Conservation (phyloP, 2,113 vertebrate genomes). For the Mesitornis unicolor region DNA sequence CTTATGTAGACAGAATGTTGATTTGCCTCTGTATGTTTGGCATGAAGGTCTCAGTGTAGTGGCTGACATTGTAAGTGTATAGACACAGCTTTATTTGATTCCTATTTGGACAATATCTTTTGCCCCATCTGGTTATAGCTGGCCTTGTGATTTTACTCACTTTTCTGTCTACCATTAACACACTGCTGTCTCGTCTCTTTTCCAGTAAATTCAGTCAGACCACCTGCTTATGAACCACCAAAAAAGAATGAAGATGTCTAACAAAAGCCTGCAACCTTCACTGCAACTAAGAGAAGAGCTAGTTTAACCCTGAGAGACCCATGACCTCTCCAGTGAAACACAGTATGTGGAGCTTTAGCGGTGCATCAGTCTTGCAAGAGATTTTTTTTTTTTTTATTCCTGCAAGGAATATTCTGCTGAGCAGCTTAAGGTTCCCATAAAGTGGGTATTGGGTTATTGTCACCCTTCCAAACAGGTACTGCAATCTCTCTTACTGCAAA, state of each 20-base stretch:
- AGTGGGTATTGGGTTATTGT: background rate
- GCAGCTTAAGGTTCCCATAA: background rate
- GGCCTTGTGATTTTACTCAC: background rate
- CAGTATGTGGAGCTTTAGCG: background rate
- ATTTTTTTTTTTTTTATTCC: background rate
- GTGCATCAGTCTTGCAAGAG: background rate
- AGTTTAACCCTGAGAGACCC: background rate
- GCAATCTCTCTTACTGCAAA: background rate
- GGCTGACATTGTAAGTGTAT: background rate
- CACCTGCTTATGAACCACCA: background rate
- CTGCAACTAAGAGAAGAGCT: background rate
- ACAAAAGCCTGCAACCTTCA: background rate
- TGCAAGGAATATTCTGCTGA: background rate
- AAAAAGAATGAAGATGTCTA: background rate
- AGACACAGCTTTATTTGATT: background rate
- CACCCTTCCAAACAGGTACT: background rate
- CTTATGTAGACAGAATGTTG: background rate
- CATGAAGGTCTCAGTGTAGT: rapidly evolving
- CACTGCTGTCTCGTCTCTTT: background rate
- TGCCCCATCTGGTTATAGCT: background rate
- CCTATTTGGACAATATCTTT: too few relatives aligned
- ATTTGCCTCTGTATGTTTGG: background rate
- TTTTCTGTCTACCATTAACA: background rate
- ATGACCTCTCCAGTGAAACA: background rate
- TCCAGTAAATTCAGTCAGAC: background rate